Percentiles rank a stretch among this genome's conserved stretches.
Conservation (phyloP, 2,888 invertebrate genomes). For the Trichogramma evanescens region DNA sequence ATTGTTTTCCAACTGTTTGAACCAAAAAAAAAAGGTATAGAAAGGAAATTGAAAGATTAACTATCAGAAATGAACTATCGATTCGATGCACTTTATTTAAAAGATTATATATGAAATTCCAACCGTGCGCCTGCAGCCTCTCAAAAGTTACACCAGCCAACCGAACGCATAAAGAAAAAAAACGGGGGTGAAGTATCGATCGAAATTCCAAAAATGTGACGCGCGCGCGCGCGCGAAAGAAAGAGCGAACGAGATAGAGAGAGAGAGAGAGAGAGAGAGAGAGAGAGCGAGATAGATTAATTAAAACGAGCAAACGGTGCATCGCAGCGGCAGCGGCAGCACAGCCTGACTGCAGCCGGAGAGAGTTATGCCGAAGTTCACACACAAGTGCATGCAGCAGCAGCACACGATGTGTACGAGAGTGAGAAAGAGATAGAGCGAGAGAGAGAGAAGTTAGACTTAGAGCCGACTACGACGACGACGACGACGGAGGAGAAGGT, state of each 20-base stretch:
- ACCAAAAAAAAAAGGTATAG: too few relatives aligned
- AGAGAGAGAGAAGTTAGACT: background rate
- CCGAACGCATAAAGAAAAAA: too few relatives aligned
- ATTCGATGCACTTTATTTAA: too few relatives aligned
- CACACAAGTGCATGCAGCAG: background rate
- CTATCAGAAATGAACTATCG: too few relatives aligned
- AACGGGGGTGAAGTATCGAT: too few relatives aligned
- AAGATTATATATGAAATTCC: too few relatives aligned
- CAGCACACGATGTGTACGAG: background rate
- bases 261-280: background rate
- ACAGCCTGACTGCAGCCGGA: background rate
- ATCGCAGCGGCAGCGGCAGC: background rate
- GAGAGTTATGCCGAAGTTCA: conserved; percentile 26
- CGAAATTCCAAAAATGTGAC: too few relatives aligned
- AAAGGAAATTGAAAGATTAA: too few relatives aligned
- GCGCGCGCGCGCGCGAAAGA: too few relatives aligned
- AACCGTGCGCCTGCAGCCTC: too few relatives aligned
- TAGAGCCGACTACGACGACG: conserved; percentile 8
- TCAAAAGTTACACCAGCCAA: too few relatives aligned
- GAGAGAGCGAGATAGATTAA: conserved; percentile 28
- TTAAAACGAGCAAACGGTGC: conserved; percentile 31
- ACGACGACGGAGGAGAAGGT: conserved; percentile 13
- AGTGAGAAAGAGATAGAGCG: background rate
- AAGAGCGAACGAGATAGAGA: background rate
- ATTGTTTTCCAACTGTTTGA: too few relatives aligned